Evolutionary conservation across 1,140 invertebrate genomes (phyloP).

Genomic region (Hyles vespertilio): DNA sequence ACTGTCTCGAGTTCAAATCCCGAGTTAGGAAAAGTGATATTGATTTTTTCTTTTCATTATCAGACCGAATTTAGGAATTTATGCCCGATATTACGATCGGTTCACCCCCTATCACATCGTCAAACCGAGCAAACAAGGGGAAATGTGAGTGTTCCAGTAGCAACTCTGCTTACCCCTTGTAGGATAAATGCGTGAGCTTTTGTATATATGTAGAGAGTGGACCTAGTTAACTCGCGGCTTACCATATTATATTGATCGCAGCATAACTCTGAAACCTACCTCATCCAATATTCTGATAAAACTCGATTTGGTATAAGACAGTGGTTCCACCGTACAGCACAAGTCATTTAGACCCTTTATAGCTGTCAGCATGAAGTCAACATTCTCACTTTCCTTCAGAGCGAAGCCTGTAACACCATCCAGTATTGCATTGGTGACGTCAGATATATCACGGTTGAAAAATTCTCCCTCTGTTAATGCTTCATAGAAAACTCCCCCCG

Average conservation of each 20-base stretch:
- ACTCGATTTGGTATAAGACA: slow-evolving; percentile 24
- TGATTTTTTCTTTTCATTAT: no score
- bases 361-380: slow-evolving; percentile 24
- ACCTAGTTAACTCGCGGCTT: no score
- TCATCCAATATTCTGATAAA: slow-evolving; percentile 34
- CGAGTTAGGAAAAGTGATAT: no score
- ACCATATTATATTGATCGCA: neutral
- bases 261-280: slow-evolving; percentile 19
- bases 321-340: slow-evolving; percentile 39
- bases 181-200: no score
- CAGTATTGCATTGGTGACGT: slow-evolving; percentile 47
- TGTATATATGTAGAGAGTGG: no score
- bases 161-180: no score
- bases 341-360: slow-evolving; percentile 37
- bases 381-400: slow-evolving; percentile 32
- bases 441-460: slow-evolving; percentile 35
- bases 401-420: slow-evolving; percentile 49
- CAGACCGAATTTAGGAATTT: no score
- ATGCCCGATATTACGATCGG: no score
- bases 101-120: no score
- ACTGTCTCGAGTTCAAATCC: no score
- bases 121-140: no score
- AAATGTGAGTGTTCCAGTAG: no score
- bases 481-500: slow-evolving; percentile 34
- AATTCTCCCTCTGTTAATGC: slow-evolving; percentile 28